These are phyloP conservation scores for Osmoderma eremita DNA, from an alignment of 2,888 invertebrate species.

Conservation along the genomic window DNA sequence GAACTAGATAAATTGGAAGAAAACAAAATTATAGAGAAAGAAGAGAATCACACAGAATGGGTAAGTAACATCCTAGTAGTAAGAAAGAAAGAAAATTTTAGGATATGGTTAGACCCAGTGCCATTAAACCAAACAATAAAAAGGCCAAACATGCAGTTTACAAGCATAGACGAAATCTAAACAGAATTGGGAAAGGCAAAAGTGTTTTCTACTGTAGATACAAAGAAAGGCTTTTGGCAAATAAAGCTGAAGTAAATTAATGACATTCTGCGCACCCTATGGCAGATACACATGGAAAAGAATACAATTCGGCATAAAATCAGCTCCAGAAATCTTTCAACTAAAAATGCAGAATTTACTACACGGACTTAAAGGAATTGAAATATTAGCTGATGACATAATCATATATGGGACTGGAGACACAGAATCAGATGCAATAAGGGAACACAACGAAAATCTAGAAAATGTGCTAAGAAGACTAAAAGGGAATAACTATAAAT, in stretches of 20 bases:
- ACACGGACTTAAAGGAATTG: slow-evolving; percentile 37
- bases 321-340: slow-evolving; percentile 39
- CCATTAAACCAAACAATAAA: slow-evolving; percentile 34
- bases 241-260: slow-evolving; percentile 27
- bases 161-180: slow-evolving; percentile 30
- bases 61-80: slow-evolving; percentile 30
- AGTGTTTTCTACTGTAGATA: slow-evolving; percentile 17
- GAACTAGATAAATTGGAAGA: slow-evolving; percentile 30
- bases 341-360: slow-evolving; percentile 27
- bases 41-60: slow-evolving; percentile 35
- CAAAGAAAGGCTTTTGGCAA: slow-evolving; percentile 46
- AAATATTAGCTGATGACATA: slow-evolving; percentile 44
- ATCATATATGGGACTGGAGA: slow-evolving; percentile 39
- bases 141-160: slow-evolving; percentile 36
- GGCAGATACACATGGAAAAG: slow-evolving; percentile 28
- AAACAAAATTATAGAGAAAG: slow-evolving; percentile 15
- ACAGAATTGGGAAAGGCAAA: slow-evolving; percentile 37
- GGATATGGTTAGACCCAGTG: slow-evolving; percentile 39
- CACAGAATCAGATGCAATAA: slow-evolving; percentile 30
- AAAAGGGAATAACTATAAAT: slow-evolving; percentile 34
- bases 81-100: slow-evolving; percentile 7
- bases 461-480: slow-evolving; percentile 39
- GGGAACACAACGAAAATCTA: slow-evolving; percentile 46
- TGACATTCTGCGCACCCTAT: slow-evolving; percentile 31
- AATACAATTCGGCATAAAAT: slow-evolving; percentile 30